Percentiles rank a stretch among this genome's conserved stretches.
phyloP scores from a whole-genome alignment of 2,113 vertebrate species.

The Psilopsiagon aurifrons region DNA sequence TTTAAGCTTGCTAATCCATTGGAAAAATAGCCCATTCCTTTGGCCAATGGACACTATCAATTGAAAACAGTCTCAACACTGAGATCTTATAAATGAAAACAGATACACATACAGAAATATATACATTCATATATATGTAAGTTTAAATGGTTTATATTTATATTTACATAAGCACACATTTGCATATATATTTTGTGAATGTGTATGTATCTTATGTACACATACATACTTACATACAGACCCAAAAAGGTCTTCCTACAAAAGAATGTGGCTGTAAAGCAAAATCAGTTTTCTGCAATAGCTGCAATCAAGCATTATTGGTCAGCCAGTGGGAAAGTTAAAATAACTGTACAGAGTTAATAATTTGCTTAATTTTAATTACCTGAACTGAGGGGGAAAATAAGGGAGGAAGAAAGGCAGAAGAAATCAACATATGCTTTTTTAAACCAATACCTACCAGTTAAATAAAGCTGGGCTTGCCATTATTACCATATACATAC shows the following conservation, averaged over 20 bases:
- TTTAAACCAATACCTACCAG: neutral
- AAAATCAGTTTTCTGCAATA: neutral
- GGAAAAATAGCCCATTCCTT: conserved; percentile 46
- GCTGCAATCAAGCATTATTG: neutral
- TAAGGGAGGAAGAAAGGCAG: neutral
- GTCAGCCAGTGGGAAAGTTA: neutral
- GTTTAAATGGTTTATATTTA: neutral
- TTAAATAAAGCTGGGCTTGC: neutral
- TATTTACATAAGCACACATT: too few species aligned
- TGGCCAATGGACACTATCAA: neutral
- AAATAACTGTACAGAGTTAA: neutral
- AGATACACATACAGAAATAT: neutral
- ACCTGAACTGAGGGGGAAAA: neutral
- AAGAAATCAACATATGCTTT: neutral
- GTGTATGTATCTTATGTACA: neutral
- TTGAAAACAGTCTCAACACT: neutral
- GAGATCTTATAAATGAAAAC: neutral
- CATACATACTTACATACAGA: neutral
- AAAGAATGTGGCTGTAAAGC: neutral
- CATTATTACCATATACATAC: neutral
- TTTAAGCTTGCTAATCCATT: conserved; percentile 30
- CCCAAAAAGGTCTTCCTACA: neutral
- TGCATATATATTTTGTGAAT: neutral
- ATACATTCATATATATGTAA: neutral
- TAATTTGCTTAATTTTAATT: neutral